Evolutionary conservation across 1,140 invertebrate genomes (phyloP), one percentile per base, ranked within the genome.

Genomic region (Diorhabda sublineata): DNA sequence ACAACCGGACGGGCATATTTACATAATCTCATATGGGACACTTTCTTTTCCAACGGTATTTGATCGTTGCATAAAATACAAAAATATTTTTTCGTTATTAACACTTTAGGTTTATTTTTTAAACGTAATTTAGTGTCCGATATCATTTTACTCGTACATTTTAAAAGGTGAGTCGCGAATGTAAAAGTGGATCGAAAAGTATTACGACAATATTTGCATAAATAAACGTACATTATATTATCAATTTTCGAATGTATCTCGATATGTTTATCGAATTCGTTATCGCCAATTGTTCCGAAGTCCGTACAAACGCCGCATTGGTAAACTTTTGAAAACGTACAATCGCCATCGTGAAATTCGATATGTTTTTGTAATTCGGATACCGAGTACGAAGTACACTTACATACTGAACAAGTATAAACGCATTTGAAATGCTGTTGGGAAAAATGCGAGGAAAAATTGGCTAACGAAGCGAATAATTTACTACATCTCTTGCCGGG

Each of bases 391-490:
- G 47, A 8, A 52, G n/a, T n/a, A 52, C 2, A 52, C 6, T n/a
- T 6, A 52, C 47, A 52, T 3, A 6, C 47, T 0, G 9, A 5
- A 52, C 47, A 52, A 26, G 26, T 26, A 26, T 26, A 26, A 26
- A 26, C 26, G 26, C 26, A 26, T 26, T 26, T 26, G 26, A 26
- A 26, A 4, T 52, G 47, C 2, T 3, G 6, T 2, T 52, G 6
- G 6, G 6, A 8, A 52, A 85, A 81, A 76, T 86, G 85, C 0
- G 79, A 65, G 43, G 74, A 76, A 67, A 76, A 82, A 44, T 83
- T 82, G 66, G 75, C 80, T n/a, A 79, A 77, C 73, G 83, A 80
- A 58, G 76, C 75, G 64, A 79, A 79, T 9, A 84, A 76, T 69
- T 81, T 73, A 4, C 73, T 69, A 75, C 84, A 86, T 41, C 78